Conservation (phyloP, 2,113 vertebrate genomes). For the Baryphthengus martii region DNA sequence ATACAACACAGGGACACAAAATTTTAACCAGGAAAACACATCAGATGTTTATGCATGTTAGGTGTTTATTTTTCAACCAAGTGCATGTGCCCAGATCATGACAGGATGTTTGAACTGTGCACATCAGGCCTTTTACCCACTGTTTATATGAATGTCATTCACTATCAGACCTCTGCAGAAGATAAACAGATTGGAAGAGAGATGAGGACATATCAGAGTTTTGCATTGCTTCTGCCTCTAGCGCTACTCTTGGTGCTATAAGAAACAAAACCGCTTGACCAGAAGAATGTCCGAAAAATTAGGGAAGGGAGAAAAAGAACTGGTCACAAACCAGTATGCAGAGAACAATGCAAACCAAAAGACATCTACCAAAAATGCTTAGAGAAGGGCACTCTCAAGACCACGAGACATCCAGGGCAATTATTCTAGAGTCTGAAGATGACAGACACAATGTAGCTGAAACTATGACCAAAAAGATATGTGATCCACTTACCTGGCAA, state of each 20-base stretch:
- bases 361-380: not conserved
- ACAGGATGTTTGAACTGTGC: conserved; percentile 66
- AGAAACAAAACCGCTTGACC: not conserved
- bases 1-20: not conserved
- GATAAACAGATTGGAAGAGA: conserved; percentile 62
- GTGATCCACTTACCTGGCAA: not conserved
- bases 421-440: not conserved
- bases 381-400: not conserved
- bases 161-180: conserved; percentile 35
- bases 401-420: not conserved
- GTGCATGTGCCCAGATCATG: conserved; percentile 22
- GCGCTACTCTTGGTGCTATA: not conserved
- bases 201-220: conserved; percentile 34
- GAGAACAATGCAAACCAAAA: not conserved
- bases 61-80: conserved; percentile 63
- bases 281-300: not conserved
- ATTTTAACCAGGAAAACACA: conserved; percentile 27
- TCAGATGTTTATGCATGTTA: conserved; percentile 2
- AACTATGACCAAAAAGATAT: not conserved
- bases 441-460: not conserved
- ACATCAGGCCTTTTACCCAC: conserved; percentile 46
- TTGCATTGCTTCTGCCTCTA: conserved; percentile 30
- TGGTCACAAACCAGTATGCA: not conserved
- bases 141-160: conserved; percentile 67
- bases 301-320: conserved; percentile 7